Base-by-base conservation (phyloP, 2,113 vertebrate genomes). In the Lichenostomus cassidix region DNA sequence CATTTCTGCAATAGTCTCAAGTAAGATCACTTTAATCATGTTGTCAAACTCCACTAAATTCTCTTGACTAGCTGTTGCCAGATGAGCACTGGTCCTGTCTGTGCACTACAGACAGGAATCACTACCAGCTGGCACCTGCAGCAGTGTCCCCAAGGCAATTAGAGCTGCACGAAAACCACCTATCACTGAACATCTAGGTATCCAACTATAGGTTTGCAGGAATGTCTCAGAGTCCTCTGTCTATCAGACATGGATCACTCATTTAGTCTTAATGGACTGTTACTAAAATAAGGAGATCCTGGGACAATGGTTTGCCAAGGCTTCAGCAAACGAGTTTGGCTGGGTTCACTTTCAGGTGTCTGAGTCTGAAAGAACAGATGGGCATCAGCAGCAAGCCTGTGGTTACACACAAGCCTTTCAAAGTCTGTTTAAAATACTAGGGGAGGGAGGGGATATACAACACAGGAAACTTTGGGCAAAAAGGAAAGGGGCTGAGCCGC, bases 321-420 rank as follows among this genome's bases (percentile, higher is more conserved):
- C 37, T 86, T 83, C 77, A 71, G 73, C 86, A 89, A 94, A 87
- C 94, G 1, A 55, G 86, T 96, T 64, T 83, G 52, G 56, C 83
- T 64, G 60, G 94, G 89, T 92, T 94, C 92, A 81, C 76, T 63
- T 90, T 77, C 91, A 90, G 94, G 83, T 93, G 56, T 76, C 86
- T 69, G 23, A 82, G 70, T 28, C 63, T 62, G 39, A 39, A 70
- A 83, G 70, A 90, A 67, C 35, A 73, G 39, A 67, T 11, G 44
- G 89, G 80, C 3, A 1, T 46, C 73, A 84, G 83, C 68, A 87
- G 42, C 60, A 70, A 74, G 83, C 33, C 73, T 81, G 76, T 41
- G 83, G 73, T 83, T 89, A 62, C 58, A 91, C 79, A 67, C 33
- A 70, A 67, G 27, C 33, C 31, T 87, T 62, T 63, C 31, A 74